Conservation (phyloP, 2,888 invertebrate species). For the Hypselothyrea guttata region DNA sequence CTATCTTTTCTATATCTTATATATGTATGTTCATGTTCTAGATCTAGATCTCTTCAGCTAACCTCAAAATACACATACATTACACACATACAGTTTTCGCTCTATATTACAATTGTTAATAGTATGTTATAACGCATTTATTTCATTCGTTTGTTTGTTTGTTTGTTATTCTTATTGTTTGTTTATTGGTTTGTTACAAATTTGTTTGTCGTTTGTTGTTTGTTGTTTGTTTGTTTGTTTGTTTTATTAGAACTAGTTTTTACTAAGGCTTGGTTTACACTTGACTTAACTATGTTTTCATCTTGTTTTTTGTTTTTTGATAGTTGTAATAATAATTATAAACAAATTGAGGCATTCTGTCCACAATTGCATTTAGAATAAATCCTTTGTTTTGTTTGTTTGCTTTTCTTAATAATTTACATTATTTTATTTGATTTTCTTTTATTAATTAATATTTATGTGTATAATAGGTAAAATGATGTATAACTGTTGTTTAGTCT, state of each 20-base stretch:
- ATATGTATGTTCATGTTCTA: slow-evolving; percentile 1
- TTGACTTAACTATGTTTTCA: slow-evolving; percentile 60
- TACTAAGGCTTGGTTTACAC: slow-evolving; percentile 73
- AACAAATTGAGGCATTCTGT: slow-evolving; percentile 34
- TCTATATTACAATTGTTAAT: slow-evolving; percentile 63
- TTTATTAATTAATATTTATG: slow-evolving; percentile 21
- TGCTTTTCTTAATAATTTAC: slow-evolving; percentile 46
- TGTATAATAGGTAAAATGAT: slow-evolving; percentile 7
- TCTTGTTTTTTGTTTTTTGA: slow-evolving; percentile 20
- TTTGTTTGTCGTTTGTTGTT: slow-evolving; percentile 1
- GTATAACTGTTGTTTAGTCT: slow-evolving; percentile 37
- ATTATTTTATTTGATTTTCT: slow-evolving; percentile 29
- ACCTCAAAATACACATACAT: slow-evolving; percentile 18
- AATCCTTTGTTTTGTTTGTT: slow-evolving; percentile 31
- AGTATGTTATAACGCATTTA: slow-evolving; percentile 49
- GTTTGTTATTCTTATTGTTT: slow-evolving; percentile 28
- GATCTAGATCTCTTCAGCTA: background rate
- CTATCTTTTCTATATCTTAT: background rate
- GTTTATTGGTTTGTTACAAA: slow-evolving; percentile 19
- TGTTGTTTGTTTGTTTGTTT: slow-evolving; percentile 25
- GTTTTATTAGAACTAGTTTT: slow-evolving; percentile 67
- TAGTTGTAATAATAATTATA: slow-evolving; percentile 54
- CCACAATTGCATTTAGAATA: slow-evolving; percentile 42
- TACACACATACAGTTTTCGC: slow-evolving; percentile 25
- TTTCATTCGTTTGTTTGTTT: slow-evolving; percentile 54